A percentile compares a stretch with the other conserved stretches of the same genome.
These are phyloP conservation scores for Drosophila subobscura DNA, from an alignment of 1,140 invertebrate genomes.

Conservation along the genomic window DNA sequence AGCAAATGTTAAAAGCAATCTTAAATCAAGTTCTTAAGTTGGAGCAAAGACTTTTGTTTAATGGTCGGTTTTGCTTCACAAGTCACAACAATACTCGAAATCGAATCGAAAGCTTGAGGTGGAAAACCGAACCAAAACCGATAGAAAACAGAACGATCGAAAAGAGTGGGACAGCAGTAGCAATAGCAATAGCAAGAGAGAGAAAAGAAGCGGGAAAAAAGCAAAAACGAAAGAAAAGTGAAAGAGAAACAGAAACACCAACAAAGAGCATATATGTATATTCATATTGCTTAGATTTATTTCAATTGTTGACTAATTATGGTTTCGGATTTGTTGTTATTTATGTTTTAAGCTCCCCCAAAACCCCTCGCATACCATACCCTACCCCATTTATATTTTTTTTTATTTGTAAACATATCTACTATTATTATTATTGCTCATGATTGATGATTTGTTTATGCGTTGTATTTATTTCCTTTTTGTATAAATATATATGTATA, in stretches of 20 bases:
- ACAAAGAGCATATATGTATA: constrained; percentile 18
- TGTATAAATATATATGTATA: constrained; percentile 19
- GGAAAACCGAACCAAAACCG: no score
- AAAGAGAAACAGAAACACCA: constrained; percentile 7
- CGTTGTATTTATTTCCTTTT: constrained; percentile 1
- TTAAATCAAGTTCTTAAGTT: no score
- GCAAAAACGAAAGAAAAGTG: neutral
- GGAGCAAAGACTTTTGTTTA: no score
- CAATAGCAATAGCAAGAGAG: neutral
- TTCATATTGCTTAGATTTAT: constrained; percentile 3
- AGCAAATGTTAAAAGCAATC: neutral
- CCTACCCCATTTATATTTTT: constrained; percentile 24
- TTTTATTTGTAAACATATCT: constrained; percentile 1
- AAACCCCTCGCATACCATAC: constrained; percentile 13
- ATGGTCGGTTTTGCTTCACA: no score
- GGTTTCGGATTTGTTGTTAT: constrained; percentile 68
- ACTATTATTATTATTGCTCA: constrained; percentile 13
- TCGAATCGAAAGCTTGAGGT: no score
- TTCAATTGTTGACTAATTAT: constrained; percentile 66
- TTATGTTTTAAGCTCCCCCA: constrained; percentile 61
- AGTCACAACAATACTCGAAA: no score
- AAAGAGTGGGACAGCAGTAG: no score
- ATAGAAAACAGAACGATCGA: no score
- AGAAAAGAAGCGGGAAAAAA: neutral
- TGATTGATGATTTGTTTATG: neutral